Conservation (phyloP, 1,140 invertebrate species). For the Drosophila insularis region DNA sequence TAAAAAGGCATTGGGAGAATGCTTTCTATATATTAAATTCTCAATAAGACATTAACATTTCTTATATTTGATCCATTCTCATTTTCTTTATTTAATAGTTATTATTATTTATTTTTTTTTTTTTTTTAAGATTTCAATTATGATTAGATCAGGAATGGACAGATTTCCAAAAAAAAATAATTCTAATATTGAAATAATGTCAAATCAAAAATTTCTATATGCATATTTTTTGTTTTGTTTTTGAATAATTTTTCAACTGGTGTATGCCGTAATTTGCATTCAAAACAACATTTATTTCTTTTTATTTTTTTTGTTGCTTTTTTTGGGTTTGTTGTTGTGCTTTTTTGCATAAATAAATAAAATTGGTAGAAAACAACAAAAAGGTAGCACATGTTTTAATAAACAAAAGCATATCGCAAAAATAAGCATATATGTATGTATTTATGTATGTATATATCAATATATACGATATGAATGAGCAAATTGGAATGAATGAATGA, state of each 20-base stretch:
- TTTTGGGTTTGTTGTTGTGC: slow-evolving; percentile 54
- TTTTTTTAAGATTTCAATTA: too few species aligned
- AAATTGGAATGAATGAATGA: slow-evolving; percentile 20
- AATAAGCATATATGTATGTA: background rate
- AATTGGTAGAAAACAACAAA: slow-evolving; percentile 42
- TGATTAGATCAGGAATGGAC: too few species aligned
- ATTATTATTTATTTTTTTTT: too few species aligned
- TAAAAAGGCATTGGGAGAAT: too few species aligned
- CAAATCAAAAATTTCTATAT: too few species aligned
- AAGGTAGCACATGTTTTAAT: slow-evolving; percentile 22
- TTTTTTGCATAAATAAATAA: slow-evolving; percentile 41
- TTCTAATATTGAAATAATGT: too few species aligned
- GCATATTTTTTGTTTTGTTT: background rate
- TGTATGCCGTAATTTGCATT: slow-evolving; percentile 60
- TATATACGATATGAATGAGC: slow-evolving; percentile 17
- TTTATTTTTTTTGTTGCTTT: slow-evolving; percentile 27
- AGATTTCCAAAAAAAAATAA: too few species aligned
- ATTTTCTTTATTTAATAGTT: too few species aligned
- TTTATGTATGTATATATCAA: background rate
- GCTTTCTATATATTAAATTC: too few species aligned
- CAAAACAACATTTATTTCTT: slow-evolving; percentile 38
- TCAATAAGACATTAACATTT: too few species aligned
- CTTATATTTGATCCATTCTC: too few species aligned
- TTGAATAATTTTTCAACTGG: slow-evolving; percentile 66
- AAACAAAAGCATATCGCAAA: slow-evolving; percentile 34